Evolutionary conservation across 2,113 vertebrate genomes (phyloP).

Genomic region (Zonotrichia leucophrys): DNA sequence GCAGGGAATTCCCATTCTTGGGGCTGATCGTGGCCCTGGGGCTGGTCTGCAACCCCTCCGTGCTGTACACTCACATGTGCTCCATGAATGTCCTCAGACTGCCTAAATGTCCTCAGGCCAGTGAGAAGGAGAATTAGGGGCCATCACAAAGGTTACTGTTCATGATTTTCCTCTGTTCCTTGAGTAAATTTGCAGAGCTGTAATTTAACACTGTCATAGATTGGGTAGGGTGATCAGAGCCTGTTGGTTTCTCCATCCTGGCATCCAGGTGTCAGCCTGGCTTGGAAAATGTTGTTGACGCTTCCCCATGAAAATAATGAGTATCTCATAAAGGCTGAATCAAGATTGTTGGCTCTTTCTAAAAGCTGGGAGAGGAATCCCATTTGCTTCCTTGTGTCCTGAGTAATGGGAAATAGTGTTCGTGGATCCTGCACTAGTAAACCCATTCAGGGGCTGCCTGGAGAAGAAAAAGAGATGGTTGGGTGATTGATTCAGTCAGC

Average conservation of each 20-base stretch:
- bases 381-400: background rate
- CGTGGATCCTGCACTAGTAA: background rate
- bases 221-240: background rate
- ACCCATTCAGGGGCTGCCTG: background rate
- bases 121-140: background rate
- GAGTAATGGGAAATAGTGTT: background rate
- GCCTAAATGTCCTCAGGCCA: background rate
- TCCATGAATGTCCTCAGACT: background rate
- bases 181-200: background rate
- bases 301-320: background rate
- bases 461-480: background rate
- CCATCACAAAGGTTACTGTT: background rate
- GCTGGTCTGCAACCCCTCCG: background rate
- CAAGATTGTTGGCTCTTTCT: background rate
- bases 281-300: background rate
- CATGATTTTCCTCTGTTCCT: background rate
- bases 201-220: conserved; percentile 8
- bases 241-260: background rate
- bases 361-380: background rate
- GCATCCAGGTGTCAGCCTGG: background rate
- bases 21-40: background rate
- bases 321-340: background rate
- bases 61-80: background rate
- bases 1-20: background rate
- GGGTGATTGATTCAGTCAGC: background rate